Conservation (phyloP, 1,140 invertebrate genomes). For the Schlechtendalia chinensis region DNA sequence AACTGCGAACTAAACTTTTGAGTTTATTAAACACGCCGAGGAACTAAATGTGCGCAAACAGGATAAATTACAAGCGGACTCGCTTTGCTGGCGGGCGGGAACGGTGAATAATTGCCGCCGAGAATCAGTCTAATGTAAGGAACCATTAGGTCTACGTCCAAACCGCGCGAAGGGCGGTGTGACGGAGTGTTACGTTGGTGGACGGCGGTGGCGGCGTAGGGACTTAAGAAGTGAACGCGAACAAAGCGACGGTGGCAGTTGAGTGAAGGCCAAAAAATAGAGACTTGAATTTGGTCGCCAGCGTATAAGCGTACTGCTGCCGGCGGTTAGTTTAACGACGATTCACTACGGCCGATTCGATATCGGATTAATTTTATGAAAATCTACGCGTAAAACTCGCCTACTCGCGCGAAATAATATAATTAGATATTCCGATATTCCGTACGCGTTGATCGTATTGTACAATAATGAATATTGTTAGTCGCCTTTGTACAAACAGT, state of each 20-base stretch:
- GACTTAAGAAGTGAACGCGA: not conserved
- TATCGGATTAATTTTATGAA: too few species aligned
- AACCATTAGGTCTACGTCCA: conserved; percentile 12
- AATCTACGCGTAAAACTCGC: too few species aligned
- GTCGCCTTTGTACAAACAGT: too few species aligned
- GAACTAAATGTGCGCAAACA: not conserved
- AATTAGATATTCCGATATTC: too few species aligned
- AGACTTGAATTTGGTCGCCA: not conserved
- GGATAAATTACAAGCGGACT: not conserved
- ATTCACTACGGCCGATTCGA: not conserved
- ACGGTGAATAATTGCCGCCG: conserved; percentile 2
- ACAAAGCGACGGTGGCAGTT: conserved; percentile 2
- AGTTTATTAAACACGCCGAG: not conserved
- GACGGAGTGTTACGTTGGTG: too few species aligned
- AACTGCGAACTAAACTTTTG: not conserved
- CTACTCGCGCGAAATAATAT: too few species aligned
- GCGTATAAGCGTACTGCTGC: not conserved
- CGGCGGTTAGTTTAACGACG: too few species aligned
- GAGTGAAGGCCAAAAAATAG: conserved; percentile 5
- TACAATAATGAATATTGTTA: too few species aligned
- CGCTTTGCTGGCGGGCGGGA: not conserved
- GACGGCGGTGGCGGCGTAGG: not conserved
- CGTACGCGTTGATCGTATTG: too few species aligned
- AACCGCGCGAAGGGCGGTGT: not conserved
- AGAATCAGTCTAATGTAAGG: conserved; percentile 1